These are phyloP conservation scores for Aplidium turbinatum DNA, from an alignment of 23 tunicate species.

Conservation along the genomic window DNA sequence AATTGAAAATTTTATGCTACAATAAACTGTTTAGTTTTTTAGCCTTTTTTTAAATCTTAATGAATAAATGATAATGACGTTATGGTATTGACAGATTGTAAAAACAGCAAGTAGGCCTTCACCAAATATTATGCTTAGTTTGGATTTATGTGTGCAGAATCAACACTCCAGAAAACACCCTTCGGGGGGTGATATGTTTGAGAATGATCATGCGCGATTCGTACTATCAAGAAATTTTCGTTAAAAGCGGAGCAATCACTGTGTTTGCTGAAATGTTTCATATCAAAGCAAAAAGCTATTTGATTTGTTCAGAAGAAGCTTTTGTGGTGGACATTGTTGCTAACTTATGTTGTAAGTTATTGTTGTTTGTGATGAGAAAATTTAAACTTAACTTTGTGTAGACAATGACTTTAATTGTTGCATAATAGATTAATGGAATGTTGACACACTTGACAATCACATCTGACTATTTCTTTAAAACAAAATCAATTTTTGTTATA, in stretches of 20 bases:
- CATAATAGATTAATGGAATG: background rate
- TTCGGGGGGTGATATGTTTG: slow-evolving; percentile 50
- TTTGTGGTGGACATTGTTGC: slow-evolving; percentile 55
- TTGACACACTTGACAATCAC: background rate
- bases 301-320: slow-evolving; percentile 54
- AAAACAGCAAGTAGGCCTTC: no score
- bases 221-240: slow-evolving; percentile 46
- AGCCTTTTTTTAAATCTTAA: no score
- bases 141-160: no score
- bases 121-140: no score
- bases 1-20: background rate
- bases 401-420: background rate
- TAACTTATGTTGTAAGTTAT: slow-evolving; percentile 47
- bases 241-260: slow-evolving; percentile 27
- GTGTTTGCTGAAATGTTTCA: slow-evolving; percentile 65
- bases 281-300: slow-evolving; percentile 44
- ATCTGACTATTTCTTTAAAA: background rate
- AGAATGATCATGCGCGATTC: slow-evolving; percentile 79
- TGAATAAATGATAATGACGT: no score
- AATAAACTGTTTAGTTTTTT: no score
- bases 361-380: background rate
- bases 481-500: background rate
- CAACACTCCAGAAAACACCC: slow-evolving; percentile 31
- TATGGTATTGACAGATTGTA: no score
- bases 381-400: background rate